Percentiles rank a stretch among this genome's conserved stretches.
Conservation (phyloP, 2,797 vertebrate genomes). For the Nannoperca obscura region DNA sequence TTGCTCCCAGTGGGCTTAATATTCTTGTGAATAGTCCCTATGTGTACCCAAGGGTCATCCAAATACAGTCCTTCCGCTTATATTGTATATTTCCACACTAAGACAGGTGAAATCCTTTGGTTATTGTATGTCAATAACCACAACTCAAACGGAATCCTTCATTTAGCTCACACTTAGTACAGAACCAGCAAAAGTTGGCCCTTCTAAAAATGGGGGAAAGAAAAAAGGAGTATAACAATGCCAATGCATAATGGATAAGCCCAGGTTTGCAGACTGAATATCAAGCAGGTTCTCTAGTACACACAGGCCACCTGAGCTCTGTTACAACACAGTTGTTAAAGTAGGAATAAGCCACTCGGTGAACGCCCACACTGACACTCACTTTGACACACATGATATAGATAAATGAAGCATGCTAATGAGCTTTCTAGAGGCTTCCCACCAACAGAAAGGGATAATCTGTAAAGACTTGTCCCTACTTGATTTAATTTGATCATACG, state of each 20-base stretch:
- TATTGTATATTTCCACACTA: constrained; percentile 73
- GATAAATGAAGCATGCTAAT: constrained; percentile 84
- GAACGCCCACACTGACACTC: constrained; percentile 75
- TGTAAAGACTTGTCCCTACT: constrained; percentile 46
- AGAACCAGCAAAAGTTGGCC: constrained; percentile 64
- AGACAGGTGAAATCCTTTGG: constrained; percentile 72
- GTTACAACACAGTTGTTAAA: constrained; percentile 76
- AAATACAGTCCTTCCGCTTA: constrained; percentile 55
- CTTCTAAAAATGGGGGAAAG: constrained; percentile 69
- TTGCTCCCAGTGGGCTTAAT: constrained; percentile 78
- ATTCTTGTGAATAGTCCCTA: constrained; percentile 69
- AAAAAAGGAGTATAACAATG: constrained; percentile 75
- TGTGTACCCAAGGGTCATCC: constrained; percentile 66
- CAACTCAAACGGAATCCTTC: constrained; percentile 68
- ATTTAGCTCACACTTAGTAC: constrained; percentile 73
- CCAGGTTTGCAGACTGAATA: constrained; percentile 72
- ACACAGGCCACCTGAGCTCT: constrained; percentile 71
- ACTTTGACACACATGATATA: constrained; percentile 75
- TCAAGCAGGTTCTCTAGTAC: constrained; percentile 67
- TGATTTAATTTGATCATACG: constrained; percentile 52
- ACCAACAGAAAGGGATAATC: constrained; percentile 67
- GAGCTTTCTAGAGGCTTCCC: constrained; percentile 69
- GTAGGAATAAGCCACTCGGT: constrained; percentile 75
- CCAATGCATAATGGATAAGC: constrained; percentile 82
- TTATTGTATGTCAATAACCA: constrained; percentile 81